Evolutionary conservation across 2,797 vertebrate genomes (phyloP), one percentile per base, ranked within the genome.

Genomic region (Sylvilagus floridanus): DNA sequence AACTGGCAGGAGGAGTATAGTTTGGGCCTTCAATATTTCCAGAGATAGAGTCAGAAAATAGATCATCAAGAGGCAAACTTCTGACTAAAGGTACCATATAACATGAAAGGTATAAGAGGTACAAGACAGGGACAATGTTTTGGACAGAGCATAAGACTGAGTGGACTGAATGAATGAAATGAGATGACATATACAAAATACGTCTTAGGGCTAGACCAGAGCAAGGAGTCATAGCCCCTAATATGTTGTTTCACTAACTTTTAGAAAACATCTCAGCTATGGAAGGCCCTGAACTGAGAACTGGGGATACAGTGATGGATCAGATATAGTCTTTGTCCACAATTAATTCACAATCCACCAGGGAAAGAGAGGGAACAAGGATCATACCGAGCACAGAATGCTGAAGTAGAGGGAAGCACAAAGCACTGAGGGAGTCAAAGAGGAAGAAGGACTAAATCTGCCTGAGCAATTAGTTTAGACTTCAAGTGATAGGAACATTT

Each of bases 281-380:
- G 62, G 10, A 50, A 79, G 62, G 30, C 16, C 57, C 28, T 92
- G 35, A 5, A 26, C 28, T 83, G 42, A 57, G 35, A 14, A 84
- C 65, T 92, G 32, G 7, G 42, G 37, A 78, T 19, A 75, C 0
- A 89, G 28, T n/a, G 22, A 71, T 96, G 13, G 28, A 79, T 63
- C 2, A 9, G 17, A 90, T 76, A 16, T 42, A 94, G 26, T 1
- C 21, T 14, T 75, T 96, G 37, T 5, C 30, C 78, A 90, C 4
- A 60, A 84, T 90, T 82, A 88, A 35, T 37, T 85, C 60, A 79
- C 19, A 95, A 28, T 90, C 63, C 71, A 91, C 60, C 32, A 71
- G 35, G 60, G 66, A 52, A 42, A 69, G 10, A 82, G 10, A 11
- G 10, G 21, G n/a, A 16, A 12, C 10, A 69, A 86, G 13, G 50